Evolutionary conservation across 1,140 invertebrate genomes (phyloP).

Genomic region (Nylanderia fulva): DNA sequence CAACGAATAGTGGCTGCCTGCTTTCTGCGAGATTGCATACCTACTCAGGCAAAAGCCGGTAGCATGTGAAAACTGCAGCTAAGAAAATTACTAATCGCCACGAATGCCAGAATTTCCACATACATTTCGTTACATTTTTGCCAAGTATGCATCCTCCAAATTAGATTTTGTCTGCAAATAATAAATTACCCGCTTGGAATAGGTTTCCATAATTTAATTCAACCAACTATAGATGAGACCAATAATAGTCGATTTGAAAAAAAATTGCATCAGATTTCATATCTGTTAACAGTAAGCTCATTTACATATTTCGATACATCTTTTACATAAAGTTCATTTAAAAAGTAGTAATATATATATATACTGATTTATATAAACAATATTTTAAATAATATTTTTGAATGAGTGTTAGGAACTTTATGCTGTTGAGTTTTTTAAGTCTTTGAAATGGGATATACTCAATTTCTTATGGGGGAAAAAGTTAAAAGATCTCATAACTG

Average conservation of each 20-base stretch:
- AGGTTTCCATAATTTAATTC: constrained; percentile 23
- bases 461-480: constrained; percentile 7
- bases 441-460: constrained; percentile 2
- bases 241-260: background rate
- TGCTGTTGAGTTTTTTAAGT: background rate
- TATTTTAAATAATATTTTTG: background rate
- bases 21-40: constrained; percentile 59
- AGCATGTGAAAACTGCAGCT: constrained; percentile 56
- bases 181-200: constrained; percentile 10
- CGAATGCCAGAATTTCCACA: constrained; percentile 25
- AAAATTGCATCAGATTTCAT: background rate
- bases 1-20: constrained; percentile 48
- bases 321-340: background rate
- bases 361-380: background rate
- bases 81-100: constrained; percentile 59
- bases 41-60: constrained; percentile 39
- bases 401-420: background rate
- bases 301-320: background rate
- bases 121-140: background rate
- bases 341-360: too few species aligned
- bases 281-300: background rate
- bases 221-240: background rate
- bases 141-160: background rate
- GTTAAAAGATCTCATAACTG: constrained; percentile 14
- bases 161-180: background rate